Conservation (phyloP, 2,797 vertebrate species). For the Schizopygopsis malacanthus region DNA sequence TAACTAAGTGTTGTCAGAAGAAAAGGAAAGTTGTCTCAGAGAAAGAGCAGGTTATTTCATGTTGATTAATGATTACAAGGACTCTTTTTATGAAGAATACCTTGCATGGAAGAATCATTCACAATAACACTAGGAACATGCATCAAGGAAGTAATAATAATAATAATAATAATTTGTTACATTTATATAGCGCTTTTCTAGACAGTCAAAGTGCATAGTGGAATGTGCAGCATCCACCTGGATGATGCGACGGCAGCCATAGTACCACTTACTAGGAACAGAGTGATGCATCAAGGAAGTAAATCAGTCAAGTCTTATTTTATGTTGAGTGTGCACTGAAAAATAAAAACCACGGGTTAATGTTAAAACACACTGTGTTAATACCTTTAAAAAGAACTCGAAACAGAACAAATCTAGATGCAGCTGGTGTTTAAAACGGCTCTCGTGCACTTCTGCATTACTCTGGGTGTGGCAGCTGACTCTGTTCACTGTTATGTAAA, state of each 20-base stretch:
- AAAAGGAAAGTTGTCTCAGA: background rate
- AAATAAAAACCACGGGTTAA: too few relatives aligned
- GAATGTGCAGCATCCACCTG: too few relatives aligned
- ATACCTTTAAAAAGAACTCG: background rate
- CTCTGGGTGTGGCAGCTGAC: slow-evolving; percentile 25
- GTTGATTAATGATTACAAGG: background rate
- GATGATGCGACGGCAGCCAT: too few relatives aligned
- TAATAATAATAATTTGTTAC: too few relatives aligned
- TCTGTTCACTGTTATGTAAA: slow-evolving; percentile 35
- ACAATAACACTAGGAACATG: background rate
- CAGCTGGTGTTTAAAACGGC: slow-evolving; percentile 17
- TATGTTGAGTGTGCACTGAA: background rate
- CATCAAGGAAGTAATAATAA: background rate
- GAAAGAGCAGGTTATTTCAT: background rate
- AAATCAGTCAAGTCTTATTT: background rate
- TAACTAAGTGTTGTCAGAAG: background rate
- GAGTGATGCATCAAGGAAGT: background rate
- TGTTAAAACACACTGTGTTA: background rate
- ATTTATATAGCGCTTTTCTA: too few relatives aligned
- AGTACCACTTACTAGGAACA: too few relatives aligned
- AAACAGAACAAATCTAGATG: slow-evolving; percentile 9
- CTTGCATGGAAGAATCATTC: background rate
- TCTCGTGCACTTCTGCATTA: slow-evolving; percentile 23
- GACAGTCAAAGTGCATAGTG: too few relatives aligned
- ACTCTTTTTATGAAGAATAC: background rate